Evolutionary conservation across 2,888 invertebrate species (phyloP).

Genomic region (Torymus texanus): DNA sequence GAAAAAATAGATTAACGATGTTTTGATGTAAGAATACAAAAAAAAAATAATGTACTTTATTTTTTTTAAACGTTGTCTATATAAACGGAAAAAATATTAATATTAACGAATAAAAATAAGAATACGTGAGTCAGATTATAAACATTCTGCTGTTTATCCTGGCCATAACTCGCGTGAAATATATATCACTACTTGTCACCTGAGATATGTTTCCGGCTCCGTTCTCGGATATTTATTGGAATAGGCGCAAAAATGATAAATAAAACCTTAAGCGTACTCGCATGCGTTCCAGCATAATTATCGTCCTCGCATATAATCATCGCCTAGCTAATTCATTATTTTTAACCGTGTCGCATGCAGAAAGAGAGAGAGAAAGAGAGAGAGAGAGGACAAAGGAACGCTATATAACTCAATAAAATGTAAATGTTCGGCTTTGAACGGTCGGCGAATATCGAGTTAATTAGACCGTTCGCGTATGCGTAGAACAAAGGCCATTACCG

Average conservation of each 20-base stretch:
- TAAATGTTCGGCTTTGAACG: not conserved
- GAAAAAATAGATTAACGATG: too few species aligned
- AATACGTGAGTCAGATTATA: too few species aligned
- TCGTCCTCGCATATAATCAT: slow-evolving; percentile 5
- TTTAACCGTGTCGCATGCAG: not conserved
- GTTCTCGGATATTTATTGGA: slow-evolving; percentile 12
- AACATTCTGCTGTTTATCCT: too few species aligned
- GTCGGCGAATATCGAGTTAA: slow-evolving; percentile 5
- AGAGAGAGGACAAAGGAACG: not conserved
- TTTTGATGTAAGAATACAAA: too few species aligned
- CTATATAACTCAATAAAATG: slow-evolving; percentile 12
- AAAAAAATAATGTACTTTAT: too few species aligned
- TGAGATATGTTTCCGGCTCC: slow-evolving; percentile 27
- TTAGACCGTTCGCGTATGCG: not conserved
- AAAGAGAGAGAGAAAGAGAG: not conserved
- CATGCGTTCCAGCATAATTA: not conserved
- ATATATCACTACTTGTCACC: slow-evolving; percentile 4
- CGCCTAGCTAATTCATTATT: slow-evolving; percentile 13
- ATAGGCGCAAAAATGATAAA: slow-evolving; percentile 1
- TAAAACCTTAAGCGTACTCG: not conserved
- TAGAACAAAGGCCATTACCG: slow-evolving; percentile 12
- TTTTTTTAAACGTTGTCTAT: too few species aligned
- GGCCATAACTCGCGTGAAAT: slow-evolving; percentile 1
- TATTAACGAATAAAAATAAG: too few species aligned
- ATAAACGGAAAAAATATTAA: too few species aligned